These are phyloP conservation scores for Murina feae DNA, from an alignment of 2,113 vertebrate genomes.

Conservation along the genomic window DNA sequence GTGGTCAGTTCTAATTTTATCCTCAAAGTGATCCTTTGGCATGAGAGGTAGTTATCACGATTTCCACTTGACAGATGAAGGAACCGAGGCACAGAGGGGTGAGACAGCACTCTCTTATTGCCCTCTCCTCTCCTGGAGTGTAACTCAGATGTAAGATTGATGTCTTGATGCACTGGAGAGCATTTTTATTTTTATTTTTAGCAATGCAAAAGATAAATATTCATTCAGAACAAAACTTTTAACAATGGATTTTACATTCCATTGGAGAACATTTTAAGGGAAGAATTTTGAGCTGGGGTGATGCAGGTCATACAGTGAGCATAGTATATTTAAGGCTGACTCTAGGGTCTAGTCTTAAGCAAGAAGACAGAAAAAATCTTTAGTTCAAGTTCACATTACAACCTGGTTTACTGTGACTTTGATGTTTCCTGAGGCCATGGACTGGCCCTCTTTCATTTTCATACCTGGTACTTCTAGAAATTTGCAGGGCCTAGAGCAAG, in stretches of 20 bases:
- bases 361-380: background rate
- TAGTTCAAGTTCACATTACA: background rate
- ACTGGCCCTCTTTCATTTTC: background rate
- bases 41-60: background rate
- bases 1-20: conserved; percentile 52
- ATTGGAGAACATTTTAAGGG: background rate
- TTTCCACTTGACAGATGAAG: conserved; percentile 4
- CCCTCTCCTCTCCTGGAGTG: background rate
- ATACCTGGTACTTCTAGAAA: background rate
- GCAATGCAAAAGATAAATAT: conserved; percentile 77
- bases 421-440: background rate
- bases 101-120: background rate
- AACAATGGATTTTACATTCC: conserved; percentile 68
- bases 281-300: background rate
- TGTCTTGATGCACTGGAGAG: background rate
- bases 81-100: background rate
- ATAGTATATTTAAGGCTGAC: background rate
- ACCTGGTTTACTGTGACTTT: background rate
- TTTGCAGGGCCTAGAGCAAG: background rate
- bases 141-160: background rate
- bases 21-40: background rate
- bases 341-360: background rate
- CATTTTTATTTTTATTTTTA: background rate
- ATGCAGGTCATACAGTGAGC: background rate
- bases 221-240: conserved; percentile 74